A percentile compares a stretch with the other conserved stretches of the same genome.
Conservation (phyloP, 2,888 invertebrate species). For the Tuberolachnus salignus region DNA sequence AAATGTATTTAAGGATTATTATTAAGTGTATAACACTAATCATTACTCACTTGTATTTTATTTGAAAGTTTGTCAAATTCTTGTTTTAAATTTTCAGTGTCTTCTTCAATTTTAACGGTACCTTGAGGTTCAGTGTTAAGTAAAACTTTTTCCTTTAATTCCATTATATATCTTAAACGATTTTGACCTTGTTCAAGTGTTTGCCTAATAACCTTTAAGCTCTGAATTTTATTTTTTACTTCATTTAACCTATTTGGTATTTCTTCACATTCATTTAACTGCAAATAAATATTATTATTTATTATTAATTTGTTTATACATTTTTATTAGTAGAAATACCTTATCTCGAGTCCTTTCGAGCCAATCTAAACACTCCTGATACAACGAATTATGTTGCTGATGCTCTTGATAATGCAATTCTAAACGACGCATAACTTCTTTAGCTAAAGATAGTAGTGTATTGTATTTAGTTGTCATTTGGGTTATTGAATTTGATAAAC, state of each 20-base stretch:
- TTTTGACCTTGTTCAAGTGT: slow-evolving; percentile 92
- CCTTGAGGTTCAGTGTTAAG: slow-evolving; percentile 91
- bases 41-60: slow-evolving; percentile 70
- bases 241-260: slow-evolving; percentile 81
- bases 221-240: slow-evolving; percentile 83
- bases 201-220: slow-evolving; percentile 85
- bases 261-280: slow-evolving; percentile 74
- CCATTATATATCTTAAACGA: slow-evolving; percentile 81
- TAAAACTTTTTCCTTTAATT: slow-evolving; percentile 89
- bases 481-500: slow-evolving; percentile 93
- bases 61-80: slow-evolving; percentile 87
- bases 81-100: slow-evolving; percentile 84
- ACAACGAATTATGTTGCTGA: slow-evolving; percentile 89
- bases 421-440: slow-evolving; percentile 89
- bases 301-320: neutral
- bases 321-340: slow-evolving; percentile 62
- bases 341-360: slow-evolving; percentile 87
- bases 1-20: neutral
- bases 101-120: slow-evolving; percentile 87
- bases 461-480: slow-evolving; percentile 95
- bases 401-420: slow-evolving; percentile 92
- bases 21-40: neutral
- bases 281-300: slow-evolving; percentile 1
- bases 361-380: slow-evolving; percentile 93
- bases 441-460: slow-evolving; percentile 84